Evolutionary conservation across 1,140 invertebrate species (phyloP).

Genomic region (Penaeus chinensis): DNA sequence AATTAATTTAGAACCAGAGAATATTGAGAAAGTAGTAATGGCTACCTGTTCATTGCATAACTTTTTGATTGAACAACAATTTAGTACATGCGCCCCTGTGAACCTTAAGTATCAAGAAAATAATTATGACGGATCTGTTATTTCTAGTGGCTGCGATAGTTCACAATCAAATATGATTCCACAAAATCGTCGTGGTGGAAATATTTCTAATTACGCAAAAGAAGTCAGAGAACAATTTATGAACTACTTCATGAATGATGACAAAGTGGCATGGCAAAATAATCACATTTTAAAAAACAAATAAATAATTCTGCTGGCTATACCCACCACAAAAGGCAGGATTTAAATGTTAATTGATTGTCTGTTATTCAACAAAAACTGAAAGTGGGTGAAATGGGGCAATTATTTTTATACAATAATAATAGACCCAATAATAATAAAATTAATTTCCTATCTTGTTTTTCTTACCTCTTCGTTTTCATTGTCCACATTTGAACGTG

Average conservation of each 20-base stretch:
- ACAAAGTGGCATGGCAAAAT: slow-evolving; percentile 21
- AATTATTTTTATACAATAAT: too few relatives aligned
- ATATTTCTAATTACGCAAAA: slow-evolving; percentile 32
- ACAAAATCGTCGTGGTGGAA: slow-evolving; percentile 30
- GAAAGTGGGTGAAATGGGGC: too few relatives aligned
- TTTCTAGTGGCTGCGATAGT: slow-evolving; percentile 27
- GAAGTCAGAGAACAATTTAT: slow-evolving; percentile 23
- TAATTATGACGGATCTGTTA: slow-evolving; percentile 38
- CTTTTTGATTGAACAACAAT: slow-evolving; percentile 34
- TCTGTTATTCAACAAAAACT: not conserved
- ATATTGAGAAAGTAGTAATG: slow-evolving; percentile 46
- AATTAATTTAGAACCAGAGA: slow-evolving; percentile 34
- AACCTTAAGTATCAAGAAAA: slow-evolving; percentile 39
- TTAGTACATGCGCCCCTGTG: slow-evolving; percentile 28
- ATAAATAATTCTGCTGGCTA: not conserved
- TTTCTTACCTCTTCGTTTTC: slow-evolving; percentile 11
- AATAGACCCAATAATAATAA: not conserved
- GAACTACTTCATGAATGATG: slow-evolving; percentile 37
- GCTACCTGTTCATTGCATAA: slow-evolving; percentile 41
- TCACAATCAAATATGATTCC: slow-evolving; percentile 38
- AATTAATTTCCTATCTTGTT: too few relatives aligned
- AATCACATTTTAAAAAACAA: too few relatives aligned
- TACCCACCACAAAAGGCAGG: too few relatives aligned
- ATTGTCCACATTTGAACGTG: slow-evolving; percentile 6
- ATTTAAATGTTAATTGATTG: not conserved